Base-by-base conservation (phyloP, 37 sponge, comb jelly and placozoan species). In the Mnemiopsis leidyi region DNA sequence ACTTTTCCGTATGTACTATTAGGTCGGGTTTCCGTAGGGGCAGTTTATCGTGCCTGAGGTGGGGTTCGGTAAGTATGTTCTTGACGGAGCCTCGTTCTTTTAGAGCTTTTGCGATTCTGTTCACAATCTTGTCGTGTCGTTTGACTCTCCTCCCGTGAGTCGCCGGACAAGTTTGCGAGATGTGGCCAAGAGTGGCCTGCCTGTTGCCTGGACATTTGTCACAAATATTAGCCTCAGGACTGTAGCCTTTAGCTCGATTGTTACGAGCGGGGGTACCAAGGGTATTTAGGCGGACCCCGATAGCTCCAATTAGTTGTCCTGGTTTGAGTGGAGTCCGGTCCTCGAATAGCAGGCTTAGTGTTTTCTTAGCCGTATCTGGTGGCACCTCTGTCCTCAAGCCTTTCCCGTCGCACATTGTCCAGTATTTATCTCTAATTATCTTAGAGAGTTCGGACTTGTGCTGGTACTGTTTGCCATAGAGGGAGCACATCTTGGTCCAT, bases 141-240 rank as follows among this genome's bases (percentile, higher is more conserved):
- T 79, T 79, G 37, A 79, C 82, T 32, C 36, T 18, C 36, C 26
- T 34, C 1, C 82, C 82, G 36, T 79, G 82, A 13, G 82, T 79
- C 32, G 21, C 29, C 20, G 82, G 82, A 31, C 82, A 79, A 2
- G 36, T 32, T 31, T 79, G 82, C 2, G 36, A 32, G 82, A 79
- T 79, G 82, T 79, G 82, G 2, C 82, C 82, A 5, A 79, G 38
- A 3, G 82, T 23, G 3, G 82, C 82, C 0, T 33, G 7, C 33
- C 1, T 32, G 2, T 31, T 18, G 36, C 36, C 38, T 13, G 20
- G 37, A 13, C 36, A 28, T 32, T 79, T 79, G 36, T 79, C 82
- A 21, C 82, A 79, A 9, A 31, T 7, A 31, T 29, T 79, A 31
- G 1, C 5, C 23, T 32, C 21, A 13, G 21, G 2, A 5, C 2